Evolutionary conservation across 2,113 vertebrate species (phyloP).

Genomic region (Nerophis lumbriciformis): DNA sequence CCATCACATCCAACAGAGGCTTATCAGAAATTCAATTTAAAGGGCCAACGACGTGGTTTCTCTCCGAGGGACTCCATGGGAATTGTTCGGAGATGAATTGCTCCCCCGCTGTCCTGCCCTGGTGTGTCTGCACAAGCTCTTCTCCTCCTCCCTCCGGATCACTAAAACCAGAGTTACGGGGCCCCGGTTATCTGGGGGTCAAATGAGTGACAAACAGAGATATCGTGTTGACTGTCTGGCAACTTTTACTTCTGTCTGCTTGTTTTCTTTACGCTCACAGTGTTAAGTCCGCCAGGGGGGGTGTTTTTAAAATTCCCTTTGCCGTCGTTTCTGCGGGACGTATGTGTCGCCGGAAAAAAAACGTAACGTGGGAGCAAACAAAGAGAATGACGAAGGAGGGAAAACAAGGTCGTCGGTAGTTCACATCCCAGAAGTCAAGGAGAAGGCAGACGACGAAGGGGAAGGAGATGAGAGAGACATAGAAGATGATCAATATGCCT

Average conservation of each 20-base stretch:
- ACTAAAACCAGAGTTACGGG: conserved; percentile 73
- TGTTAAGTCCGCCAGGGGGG: conserved; percentile 33
- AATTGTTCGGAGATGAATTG: conserved; percentile 77
- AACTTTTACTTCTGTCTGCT: conserved; percentile 37
- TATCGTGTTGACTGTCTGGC: conserved; percentile 19
- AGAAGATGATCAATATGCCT: conserved; percentile 44
- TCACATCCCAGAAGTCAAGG: conserved; percentile 46
- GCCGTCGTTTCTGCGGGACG: conserved; percentile 37
- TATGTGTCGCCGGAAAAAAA: conserved; percentile 34
- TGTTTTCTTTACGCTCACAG: conserved; percentile 41
- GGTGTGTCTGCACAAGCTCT: conserved; percentile 69
- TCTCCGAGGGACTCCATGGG: conserved; percentile 57
- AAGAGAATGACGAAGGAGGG: conserved; percentile 36
- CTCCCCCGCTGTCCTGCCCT: conserved; percentile 74
- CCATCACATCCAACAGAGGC: conserved; percentile 27
- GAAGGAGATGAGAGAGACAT: conserved; percentile 34
- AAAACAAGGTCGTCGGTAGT: conserved; percentile 65
- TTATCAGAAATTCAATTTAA: conserved; percentile 20
- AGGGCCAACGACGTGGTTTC: conserved; percentile 6
- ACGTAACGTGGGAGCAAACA: conserved; percentile 56
- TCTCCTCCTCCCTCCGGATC: conserved; percentile 62
- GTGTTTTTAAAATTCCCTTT: conserved; percentile 28
- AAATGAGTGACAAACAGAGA: conserved; percentile 34
- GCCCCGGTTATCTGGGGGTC: conserved; percentile 68
- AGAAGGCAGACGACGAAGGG: conserved; percentile 22